Evolutionary conservation across 53 echinoderm and acorn worm genomes (phyloP).

Genomic region (Temnopleurus reevesii): DNA sequence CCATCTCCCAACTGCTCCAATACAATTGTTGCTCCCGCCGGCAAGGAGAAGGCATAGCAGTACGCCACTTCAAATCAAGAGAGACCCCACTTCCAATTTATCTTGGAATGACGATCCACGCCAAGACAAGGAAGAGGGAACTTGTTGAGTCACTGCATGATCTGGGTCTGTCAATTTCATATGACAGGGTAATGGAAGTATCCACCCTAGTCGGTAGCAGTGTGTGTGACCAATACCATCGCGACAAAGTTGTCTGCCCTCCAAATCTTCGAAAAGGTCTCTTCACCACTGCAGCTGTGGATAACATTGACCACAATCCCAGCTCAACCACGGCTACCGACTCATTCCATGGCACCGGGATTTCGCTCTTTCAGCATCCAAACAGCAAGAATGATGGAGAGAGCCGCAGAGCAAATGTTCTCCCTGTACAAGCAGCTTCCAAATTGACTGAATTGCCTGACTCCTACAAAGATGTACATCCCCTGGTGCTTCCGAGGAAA

Average conservation of each 20-base stretch:
- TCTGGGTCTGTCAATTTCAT: not conserved
- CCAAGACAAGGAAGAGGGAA: not conserved
- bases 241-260: conserved; percentile 57
- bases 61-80: too few relatives aligned
- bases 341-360: conserved; percentile 69
- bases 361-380: conserved; percentile 65
- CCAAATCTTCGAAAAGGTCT: not conserved
- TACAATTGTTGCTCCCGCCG: too few relatives aligned
- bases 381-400: not conserved
- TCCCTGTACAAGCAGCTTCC: too few relatives aligned
- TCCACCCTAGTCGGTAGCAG: conserved; percentile 38
- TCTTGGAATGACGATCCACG: not conserved
- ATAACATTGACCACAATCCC: conserved; percentile 73
- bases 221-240: conserved; percentile 25
- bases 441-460: conserved; percentile 17
- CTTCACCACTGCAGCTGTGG: conserved; percentile 63
- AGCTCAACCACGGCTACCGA: conserved; percentile 56
- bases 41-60: too few relatives aligned
- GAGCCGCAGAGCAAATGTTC: too few relatives aligned
- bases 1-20: too few relatives aligned
- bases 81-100: too few relatives aligned
- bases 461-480: conserved; percentile 42
- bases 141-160: not conserved
- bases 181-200: conserved; percentile 60
- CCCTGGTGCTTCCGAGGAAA: not conserved